Base-by-base conservation (phyloP, 2,797 vertebrate species). In the Scolopax rusticola region DNA sequence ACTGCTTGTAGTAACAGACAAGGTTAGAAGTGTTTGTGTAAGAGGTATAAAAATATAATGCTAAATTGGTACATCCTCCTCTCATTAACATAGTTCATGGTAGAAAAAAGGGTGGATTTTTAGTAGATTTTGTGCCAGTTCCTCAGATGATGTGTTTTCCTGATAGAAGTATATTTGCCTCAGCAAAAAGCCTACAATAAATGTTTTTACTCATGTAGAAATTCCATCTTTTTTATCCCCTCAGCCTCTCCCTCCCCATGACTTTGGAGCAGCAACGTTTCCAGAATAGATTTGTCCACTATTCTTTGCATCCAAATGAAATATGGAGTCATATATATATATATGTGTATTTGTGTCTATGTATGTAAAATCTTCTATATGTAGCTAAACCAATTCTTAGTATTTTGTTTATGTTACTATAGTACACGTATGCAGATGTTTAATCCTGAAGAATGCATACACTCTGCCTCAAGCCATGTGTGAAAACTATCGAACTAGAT, bases 271-370 rank as follows among this genome's bases (percentile, higher is more conserved):
- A 15, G 3, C 24, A 74, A 41, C 19, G 11, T 82, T 73, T 61
- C 27, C 25, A 73, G 56, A 82, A 86, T 12, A 67, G 6, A 24
- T 64, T 41, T 88, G 25, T 48, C 33, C 24, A 25, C 21, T 65
- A 7, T 24, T 65, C 8, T 75, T 47, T 48, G 8, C 15, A 69
- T 57, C 16, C n/a, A 4, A 71, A 83, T 47, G 71, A 87, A 38
- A 60, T 11, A 36, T 30, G 25, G 32, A 75, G 13, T 70, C 25
- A 21, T 67, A 21, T n/a, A 43, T 59, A 15, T 12, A 59, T 3
- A 21, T 45, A 45, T 20, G 8, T 1, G 2, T 8, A 32, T 23
- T 43, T 64, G 61, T 2, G 0, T 25, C 4, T 61, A 4, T 76
- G 2, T 76, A 2, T 25, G 9, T 65, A 19, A 45, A n/a, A 60